These are phyloP conservation scores for Falco rusticolus DNA, from an alignment of 2,797 vertebrate genomes.

Conservation along the genomic window DNA sequence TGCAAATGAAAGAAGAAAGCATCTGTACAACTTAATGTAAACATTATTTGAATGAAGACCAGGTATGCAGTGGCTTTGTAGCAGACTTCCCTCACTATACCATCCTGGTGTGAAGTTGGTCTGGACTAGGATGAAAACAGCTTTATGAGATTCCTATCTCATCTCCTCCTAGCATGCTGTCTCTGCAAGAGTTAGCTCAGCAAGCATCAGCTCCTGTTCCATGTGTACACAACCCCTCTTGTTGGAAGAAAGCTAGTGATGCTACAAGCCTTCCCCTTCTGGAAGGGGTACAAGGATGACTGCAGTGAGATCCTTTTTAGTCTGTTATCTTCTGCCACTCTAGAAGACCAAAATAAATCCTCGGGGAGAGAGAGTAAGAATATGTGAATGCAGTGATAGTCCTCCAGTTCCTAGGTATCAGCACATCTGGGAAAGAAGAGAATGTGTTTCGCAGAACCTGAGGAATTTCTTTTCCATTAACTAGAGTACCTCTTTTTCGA, in stretches of 20 bases:
- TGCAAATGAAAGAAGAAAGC: not conserved
- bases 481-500: not conserved
- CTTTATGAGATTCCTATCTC: not conserved
- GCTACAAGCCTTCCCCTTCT: not conserved
- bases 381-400: not conserved
- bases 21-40: not conserved
- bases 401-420: not conserved
- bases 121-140: not conserved
- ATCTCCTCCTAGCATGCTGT: not conserved
- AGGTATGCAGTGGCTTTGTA: not conserved
- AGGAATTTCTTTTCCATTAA: not conserved
- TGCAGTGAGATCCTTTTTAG: not conserved
- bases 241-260: not conserved
- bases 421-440: not conserved
- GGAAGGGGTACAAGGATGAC: not conserved
- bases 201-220: not conserved
- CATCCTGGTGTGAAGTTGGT: not conserved
- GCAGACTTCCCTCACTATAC: not conserved
- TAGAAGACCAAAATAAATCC: not conserved
- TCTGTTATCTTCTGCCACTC: not conserved
- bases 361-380: not conserved
- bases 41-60: not conserved
- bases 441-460: not conserved
- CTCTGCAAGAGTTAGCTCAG: not conserved
- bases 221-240: accelerated